Conservation (phyloP, 2,888 invertebrate species). For the Oscheius sp. region DNA sequence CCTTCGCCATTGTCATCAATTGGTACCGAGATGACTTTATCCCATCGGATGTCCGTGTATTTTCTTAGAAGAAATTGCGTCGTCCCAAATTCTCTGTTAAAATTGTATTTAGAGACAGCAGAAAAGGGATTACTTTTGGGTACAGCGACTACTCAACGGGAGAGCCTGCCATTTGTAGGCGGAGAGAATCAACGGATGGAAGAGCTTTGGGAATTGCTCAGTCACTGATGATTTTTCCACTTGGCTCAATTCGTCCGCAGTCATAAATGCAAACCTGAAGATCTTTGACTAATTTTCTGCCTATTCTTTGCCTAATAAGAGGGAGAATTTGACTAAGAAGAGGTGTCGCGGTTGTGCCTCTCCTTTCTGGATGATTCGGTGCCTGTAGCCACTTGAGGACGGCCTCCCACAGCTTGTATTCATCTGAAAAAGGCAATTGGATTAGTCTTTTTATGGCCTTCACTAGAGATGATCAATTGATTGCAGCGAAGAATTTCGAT, state of each 20-base stretch:
- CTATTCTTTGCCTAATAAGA: constrained; percentile 50
- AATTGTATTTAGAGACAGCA: too few relatives aligned
- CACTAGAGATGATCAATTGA: constrained; percentile 72
- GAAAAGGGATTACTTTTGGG: constrained; percentile 44
- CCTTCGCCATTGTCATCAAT: constrained; percentile 43
- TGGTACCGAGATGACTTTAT: constrained; percentile 73
- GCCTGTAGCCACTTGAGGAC: constrained; percentile 74
- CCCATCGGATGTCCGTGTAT: constrained; percentile 75
- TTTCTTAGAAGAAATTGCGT: constrained; percentile 74
- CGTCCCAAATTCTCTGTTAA: constrained; percentile 70
- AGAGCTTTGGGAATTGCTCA: constrained; percentile 72
- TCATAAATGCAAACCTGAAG: constrained; percentile 91
- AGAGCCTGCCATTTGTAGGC: constrained; percentile 76
- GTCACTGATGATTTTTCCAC: constrained; percentile 82
- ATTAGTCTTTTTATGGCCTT: constrained; percentile 18
- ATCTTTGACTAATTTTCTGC: background rate
- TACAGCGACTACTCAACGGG: constrained; percentile 73
- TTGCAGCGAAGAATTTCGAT: constrained; percentile 74
- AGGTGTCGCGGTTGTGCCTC: constrained; percentile 62
- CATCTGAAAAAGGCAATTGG: constrained; percentile 66
- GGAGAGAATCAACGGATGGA: constrained; percentile 73
- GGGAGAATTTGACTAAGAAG: constrained; percentile 64
- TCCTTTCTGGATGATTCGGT: constrained; percentile 71
- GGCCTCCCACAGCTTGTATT: constrained; percentile 74
- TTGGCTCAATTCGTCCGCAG: constrained; percentile 86